Evolutionary conservation across 2,797 vertebrate genomes (phyloP), one percentile per base, ranked within the genome.

Genomic region (Labeo calbasu): DNA sequence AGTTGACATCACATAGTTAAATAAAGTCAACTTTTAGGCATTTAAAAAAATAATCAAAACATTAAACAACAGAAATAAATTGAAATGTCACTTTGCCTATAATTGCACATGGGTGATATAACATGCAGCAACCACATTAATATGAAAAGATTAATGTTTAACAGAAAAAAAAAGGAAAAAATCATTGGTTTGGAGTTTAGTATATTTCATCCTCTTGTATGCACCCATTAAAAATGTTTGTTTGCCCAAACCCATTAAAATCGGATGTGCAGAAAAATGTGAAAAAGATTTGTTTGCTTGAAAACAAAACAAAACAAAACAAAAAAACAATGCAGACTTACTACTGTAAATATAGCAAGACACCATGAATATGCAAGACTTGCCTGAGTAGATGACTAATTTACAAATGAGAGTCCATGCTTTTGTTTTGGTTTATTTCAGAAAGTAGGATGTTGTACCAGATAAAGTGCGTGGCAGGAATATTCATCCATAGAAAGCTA

Each of bases 321-420:
- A 21, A 36, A 2, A 36, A 40, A 55, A 36, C 11, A 63, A 55
- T 32, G 40, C 66, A 84, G 5, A 23, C 2, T 21, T 43, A 48
- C 28, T 53, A 32, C 28, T 32, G 28, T 32, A 53, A 63, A 68
- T 63, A 82, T 55, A 55, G 69, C 79, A 63, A 28, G 7, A 14
- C 10, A 9, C 25, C 43, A 71, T 77, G 32, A 85, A 85, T 85
- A 83, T 78, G 11, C 59, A 72, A 71, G 57, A 63, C 28, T 32
- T 17, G 65, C 21, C 79, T 63, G 68, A 86, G 57, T 55, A 77
- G 72, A 82, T 85, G 79, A 83, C 65, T 86, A 55, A 77, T 61
- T 86, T 87, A 82, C 68, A 83, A 86, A 86, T 79, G 66, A 85
- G 66, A 85, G 85, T 72, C 36, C 53, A 23, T 83, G 75, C 57